Conservation (phyloP, 2,113 vertebrate species). For the Phaethon lepturus region DNA sequence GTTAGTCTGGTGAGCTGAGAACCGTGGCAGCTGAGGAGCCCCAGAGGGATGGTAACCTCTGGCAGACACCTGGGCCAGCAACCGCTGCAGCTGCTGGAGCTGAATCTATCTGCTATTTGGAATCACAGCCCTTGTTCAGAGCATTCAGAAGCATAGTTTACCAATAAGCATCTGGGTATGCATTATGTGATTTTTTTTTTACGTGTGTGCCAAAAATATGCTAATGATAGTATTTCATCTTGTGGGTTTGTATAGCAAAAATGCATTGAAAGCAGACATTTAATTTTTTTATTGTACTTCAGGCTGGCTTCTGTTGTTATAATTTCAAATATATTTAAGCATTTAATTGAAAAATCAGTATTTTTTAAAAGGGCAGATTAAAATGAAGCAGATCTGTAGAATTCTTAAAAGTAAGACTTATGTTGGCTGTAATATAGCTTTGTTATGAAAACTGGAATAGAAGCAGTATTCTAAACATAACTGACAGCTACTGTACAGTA, state of each 20-base stretch:
- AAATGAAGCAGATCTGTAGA: constrained; percentile 6
- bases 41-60: not conserved
- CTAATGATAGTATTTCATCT: constrained; percentile 22
- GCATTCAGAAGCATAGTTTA: not conserved
- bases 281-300: constrained; percentile 46
- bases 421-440: constrained; percentile 38
- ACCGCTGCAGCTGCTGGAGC: not conserved
- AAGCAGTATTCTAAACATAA: not conserved
- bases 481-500: not conserved
- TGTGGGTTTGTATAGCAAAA: constrained; percentile 34
- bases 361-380: constrained; percentile 14
- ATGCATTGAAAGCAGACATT: constrained; percentile 3
- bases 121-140: not conserved
- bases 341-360: constrained; percentile 28
- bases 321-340: constrained; percentile 36
- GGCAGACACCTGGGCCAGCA: not conserved
- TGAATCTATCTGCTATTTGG: not conserved
- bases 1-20: not conserved
- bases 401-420: not conserved
- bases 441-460: constrained; percentile 13
- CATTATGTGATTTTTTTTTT: constrained; percentile 24
- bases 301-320: constrained; percentile 64
- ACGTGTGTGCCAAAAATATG: not conserved
- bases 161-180: not conserved
- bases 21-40: not conserved